Evolutionary conservation across 2,113 vertebrate species (phyloP), one percentile per base, ranked within the genome.

Genomic region (Crotalus tigris): DNA sequence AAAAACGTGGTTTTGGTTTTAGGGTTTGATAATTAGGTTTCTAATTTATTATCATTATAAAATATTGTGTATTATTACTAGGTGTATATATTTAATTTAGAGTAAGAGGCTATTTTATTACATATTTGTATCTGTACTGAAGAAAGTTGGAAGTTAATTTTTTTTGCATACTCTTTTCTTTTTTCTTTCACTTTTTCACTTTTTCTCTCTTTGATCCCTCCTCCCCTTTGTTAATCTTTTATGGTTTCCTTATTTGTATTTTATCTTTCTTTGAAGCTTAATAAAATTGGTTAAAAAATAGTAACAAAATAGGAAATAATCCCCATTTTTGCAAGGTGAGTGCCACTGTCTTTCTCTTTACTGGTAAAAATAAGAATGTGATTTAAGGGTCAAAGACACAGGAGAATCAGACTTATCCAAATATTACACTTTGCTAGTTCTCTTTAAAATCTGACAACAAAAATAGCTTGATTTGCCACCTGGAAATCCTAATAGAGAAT

Each of bases 401-500:
- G 75, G 23, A 59, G 39, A 4, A 51, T 93, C 9, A 21, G 55
- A 29, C 44, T 86, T 51, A 29, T n/a, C 69, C 13, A 51, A 44
- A 19, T 64, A 55, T 19, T 19, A 69, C 2, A 8, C 44, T 46
- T 64, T 13, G 8, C 19, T 69, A 39, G 26, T 23, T 90, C 69
- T 90, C 11, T 90, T 44, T 87, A 93, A 93, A 85, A 39, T 21
- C 54, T 53, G n/a, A 46, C 75, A 92, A 57, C n/a, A 90, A 89
- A 61, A 91, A 4, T 87, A 59, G 12, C 10, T 46, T 44, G 46
- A 54, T 75, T 75, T 29, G 85, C 89, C 88, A 87, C 23, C n/a
- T 91, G 90, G 46, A 94, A 91, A 91, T 87, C 94, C 85, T 93
- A 95, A 88, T 92, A 87, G 26, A 94, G 57, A 0, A 87, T 1